Evolutionary conservation across 2,797 vertebrate species (phyloP), one percentile per base, ranked within the genome.

Genomic region (Petrocephalus schoutedeni): DNA sequence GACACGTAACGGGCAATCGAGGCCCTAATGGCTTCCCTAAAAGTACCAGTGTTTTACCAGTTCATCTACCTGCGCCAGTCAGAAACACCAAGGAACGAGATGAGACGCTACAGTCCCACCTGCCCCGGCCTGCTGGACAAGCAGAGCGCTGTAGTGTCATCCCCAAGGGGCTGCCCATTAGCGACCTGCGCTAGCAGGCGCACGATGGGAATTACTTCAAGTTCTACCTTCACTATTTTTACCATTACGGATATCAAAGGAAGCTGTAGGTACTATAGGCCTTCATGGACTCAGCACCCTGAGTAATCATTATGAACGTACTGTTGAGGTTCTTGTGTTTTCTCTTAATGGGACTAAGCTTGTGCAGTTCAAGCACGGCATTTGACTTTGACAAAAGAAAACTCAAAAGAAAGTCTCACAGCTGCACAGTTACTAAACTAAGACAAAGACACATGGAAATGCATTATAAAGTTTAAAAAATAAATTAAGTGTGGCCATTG

Each of bases 401-500:
- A 86, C 28, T 41, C 9, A 28, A 4, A 23, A 85, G 7, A 59
- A 88, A 88, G 23, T 64, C 57, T 83, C 58, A 84, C 77, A 84
- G 77, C 51, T 45, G 49, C 23, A 84, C 54, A 56, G 28, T 19
- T 32, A 84, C 57, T 4, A 10, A 64, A 64, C 49, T 45, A n/a
- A 86, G 80, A 88, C 53, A 28, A 36, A 85, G 41, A 85, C 28
- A 67, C 28, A 58, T 84, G 90, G 91, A 94, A 93, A 94, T 90
- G 91, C 58, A 21, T 61, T 71, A 67, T 61, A 88, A 7, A 87
- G 51, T 87, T 41, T 64, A 61, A 12, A 87, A 88, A 23, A 82
- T 45, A 51, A 36, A 89, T 91, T 92, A 91, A 59, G 92, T 91
- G 93, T 91, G 92, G 91, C 91, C 41, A 92, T 89, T 91, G 90